Conservation (phyloP, 2,888 invertebrate species). For the Xylophagus ater region DNA sequence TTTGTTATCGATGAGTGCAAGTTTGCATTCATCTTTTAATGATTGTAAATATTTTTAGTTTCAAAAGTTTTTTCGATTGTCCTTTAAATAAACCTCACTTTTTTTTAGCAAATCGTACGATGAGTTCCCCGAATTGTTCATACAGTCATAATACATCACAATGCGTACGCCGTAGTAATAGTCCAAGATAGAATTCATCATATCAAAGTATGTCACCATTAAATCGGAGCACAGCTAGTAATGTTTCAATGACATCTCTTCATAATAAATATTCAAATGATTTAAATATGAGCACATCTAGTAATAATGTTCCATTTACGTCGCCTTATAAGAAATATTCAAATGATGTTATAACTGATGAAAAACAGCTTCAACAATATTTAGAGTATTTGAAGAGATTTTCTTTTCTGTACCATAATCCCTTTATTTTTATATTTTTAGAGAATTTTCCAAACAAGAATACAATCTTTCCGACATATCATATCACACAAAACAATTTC, state of each 20-base stretch:
- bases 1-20: conserved; percentile 26
- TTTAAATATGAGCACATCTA: too few relatives aligned
- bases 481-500: conserved; percentile 21
- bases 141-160: conserved; percentile 27
- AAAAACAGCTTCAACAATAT: conserved; percentile 40
- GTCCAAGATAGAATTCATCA: conserved; percentile 25
- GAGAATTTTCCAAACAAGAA: conserved; percentile 28
- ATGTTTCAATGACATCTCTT: conserved; percentile 26
- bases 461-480: conserved; percentile 25
- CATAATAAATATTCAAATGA: too few relatives aligned
- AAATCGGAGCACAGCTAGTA: conserved; percentile 28
- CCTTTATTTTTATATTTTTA: too few relatives aligned
- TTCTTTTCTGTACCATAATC: too few relatives aligned
- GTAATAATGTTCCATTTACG: conserved; percentile 25
- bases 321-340: conserved; percentile 31
- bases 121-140: conserved; percentile 26
- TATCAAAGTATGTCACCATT: too few relatives aligned
- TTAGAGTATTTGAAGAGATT: too few relatives aligned
- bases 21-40: conserved; percentile 39
- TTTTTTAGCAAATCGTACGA: conserved; percentile 15
- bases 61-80: neutral
- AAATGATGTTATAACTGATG: conserved; percentile 43
- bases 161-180: too few relatives aligned
- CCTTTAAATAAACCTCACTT: too few relatives aligned
- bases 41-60: conserved; percentile 26